Evolutionary conservation across 2,113 vertebrate genomes (phyloP), one percentile per base, ranked within the genome.

Genomic region (Leucopsar rothschildi): DNA sequence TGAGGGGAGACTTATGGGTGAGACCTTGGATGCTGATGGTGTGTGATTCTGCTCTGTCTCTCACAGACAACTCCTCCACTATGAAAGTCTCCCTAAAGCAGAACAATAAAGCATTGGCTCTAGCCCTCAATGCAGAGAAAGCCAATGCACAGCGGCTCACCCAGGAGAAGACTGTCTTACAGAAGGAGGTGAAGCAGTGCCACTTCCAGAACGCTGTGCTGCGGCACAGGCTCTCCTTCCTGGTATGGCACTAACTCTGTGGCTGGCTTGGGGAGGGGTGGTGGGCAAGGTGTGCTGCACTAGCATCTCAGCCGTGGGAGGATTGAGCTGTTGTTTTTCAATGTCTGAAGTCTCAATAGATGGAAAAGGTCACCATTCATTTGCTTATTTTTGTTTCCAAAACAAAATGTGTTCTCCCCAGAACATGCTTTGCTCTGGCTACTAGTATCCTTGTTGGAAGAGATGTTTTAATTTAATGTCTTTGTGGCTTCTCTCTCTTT

Each of bases 81-180:
- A 96, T 98, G 90, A 99, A 98, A 91, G 60, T 98, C 21, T 99
- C 98, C 33, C 81, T 99, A 50, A 98, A 98, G 95, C 98, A 96
- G 86, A 99, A 99, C 95, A 99, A 99, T 89, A 99, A 98, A 96
- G 98, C 98, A 5, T 71, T 99, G 75, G 98, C 98, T 27, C 45
- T 98, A 35, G 98, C 98, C 39, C 92, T 99, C 75, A 98, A 89
- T 63, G 97, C 94, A 2, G 97, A 98, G 80, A 99, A 98, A 93
- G 94, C 97, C 72, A 97, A 96, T 44, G 95, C 90, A 40, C 96
- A 97, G 71, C 96, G 96, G 42, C 96, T 98, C 77, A 94, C 97
- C 53, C 94, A 84, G 64, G 98, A 98, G 65, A 97, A 96, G 15
- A 90, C 97, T 39, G 21, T 82, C n/a, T 95, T 99, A 39, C 97